Conservation (phyloP, 2,797 vertebrate species). For the Avahi laniger region DNA sequence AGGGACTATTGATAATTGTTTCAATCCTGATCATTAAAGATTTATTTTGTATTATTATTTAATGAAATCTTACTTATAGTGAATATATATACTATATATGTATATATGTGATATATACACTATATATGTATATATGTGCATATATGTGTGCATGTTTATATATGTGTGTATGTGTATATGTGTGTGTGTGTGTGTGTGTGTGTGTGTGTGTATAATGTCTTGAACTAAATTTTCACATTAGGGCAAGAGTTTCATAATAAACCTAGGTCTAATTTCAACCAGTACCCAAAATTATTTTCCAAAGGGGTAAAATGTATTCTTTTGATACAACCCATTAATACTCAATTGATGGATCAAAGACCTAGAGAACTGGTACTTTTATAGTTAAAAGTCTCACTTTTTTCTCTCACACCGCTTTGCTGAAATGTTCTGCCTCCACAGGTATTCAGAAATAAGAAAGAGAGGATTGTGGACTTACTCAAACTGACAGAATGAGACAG, state of each 20-base stretch:
- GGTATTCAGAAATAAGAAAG: slow-evolving; percentile 11
- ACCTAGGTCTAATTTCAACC: not conserved
- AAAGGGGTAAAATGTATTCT: not conserved
- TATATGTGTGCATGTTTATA: not conserved
- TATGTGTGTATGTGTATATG: not conserved
- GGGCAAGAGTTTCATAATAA: not conserved
- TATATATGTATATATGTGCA: not conserved
- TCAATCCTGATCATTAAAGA: not conserved
- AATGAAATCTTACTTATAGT: not conserved
- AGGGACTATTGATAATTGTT: not conserved
- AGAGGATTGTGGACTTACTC: slow-evolving; percentile 41
- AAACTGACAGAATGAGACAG: slow-evolving; percentile 46
- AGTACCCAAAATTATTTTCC: not conserved
- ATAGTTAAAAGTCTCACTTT: not conserved
- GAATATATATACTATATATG: not conserved
- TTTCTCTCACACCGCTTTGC: not conserved
- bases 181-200: not conserved
- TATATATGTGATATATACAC: too few relatives aligned
- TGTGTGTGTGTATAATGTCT: not conserved
- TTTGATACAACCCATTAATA: not conserved
- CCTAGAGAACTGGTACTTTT: not conserved
- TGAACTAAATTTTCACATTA: not conserved
- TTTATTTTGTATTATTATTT: not conserved
- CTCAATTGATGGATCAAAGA: not conserved
- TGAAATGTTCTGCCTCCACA: not conserved